phyloP scores from a whole-genome alignment of 2,797 vertebrate species.

The Diplodus sargus region DNA sequence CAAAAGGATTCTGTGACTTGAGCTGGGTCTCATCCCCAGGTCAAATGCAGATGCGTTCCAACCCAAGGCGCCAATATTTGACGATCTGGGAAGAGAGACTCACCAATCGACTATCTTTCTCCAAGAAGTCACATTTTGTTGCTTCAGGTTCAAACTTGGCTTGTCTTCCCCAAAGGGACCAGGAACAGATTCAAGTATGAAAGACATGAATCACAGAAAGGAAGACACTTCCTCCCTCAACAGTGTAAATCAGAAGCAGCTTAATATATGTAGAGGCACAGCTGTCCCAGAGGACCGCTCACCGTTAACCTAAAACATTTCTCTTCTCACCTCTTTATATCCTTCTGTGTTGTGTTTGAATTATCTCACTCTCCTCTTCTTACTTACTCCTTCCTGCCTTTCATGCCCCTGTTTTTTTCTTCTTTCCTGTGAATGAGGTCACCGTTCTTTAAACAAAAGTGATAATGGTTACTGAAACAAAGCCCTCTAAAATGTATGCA shows the following conservation, averaged over 20 bases:
- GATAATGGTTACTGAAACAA: constrained; percentile 55
- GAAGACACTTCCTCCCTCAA: not conserved
- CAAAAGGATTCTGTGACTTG: not conserved
- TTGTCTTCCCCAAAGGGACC: not conserved
- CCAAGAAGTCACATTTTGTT: too few relatives aligned
- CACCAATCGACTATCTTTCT: too few relatives aligned
- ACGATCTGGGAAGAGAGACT: too few relatives aligned
- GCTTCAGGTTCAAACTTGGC: not conserved
- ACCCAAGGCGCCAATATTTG: too few relatives aligned
- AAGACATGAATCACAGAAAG: not conserved
- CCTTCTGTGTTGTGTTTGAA: constrained; percentile 13
- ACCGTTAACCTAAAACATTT: constrained; percentile 13
- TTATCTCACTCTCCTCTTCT: constrained; percentile 15
- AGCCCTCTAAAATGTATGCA: constrained; percentile 52
- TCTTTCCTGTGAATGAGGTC: constrained; percentile 52
- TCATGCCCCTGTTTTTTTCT: not conserved
- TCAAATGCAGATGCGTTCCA: too few relatives aligned
- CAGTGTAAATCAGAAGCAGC: constrained; percentile 1
- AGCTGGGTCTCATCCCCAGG: too few relatives aligned
- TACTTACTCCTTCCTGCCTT: constrained; percentile 26
- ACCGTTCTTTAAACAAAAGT: constrained; percentile 53
- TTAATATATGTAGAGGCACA: constrained; percentile 40
- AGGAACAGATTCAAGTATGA: not conserved
- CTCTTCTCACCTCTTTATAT: not conserved
- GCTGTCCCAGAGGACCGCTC: not conserved